A percentile compares a stretch with the other conserved stretches of the same genome.
Evolutionary conservation across 2,888 invertebrate species (phyloP).

Genomic region (Sepiola atlantica): DNA sequence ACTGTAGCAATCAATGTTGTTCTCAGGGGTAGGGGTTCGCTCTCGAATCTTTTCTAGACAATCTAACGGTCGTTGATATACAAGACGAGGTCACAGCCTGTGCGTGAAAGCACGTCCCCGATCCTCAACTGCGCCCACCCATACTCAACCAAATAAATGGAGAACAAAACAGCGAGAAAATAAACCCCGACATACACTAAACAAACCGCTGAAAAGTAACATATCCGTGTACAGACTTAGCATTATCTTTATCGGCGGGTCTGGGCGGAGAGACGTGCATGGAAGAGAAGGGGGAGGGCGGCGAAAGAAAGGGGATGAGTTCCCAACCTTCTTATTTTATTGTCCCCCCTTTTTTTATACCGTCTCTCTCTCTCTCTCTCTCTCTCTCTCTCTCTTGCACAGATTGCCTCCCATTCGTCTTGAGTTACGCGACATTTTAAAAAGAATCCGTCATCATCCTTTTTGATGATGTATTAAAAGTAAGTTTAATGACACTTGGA

Average conservation of each 20-base stretch:
- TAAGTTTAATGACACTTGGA: not conserved
- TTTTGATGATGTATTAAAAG: constrained; percentile 21
- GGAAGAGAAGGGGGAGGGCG: too few species aligned
- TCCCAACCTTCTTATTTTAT: not conserved
- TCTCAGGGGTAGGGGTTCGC: not conserved
- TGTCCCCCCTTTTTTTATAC: too few species aligned
- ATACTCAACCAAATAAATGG: not conserved
- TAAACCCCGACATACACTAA: not conserved
- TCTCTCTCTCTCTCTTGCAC: not conserved
- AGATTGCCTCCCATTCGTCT: not conserved
- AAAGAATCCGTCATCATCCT: not conserved
- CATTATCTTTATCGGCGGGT: not conserved
- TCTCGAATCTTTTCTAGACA: not conserved
- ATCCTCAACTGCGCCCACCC: not conserved
- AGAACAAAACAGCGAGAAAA: not conserved
- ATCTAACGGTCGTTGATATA: not conserved
- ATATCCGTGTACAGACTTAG: not conserved
- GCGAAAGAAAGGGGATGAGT: not conserved
- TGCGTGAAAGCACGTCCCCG: not conserved
- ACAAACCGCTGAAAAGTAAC: not conserved
- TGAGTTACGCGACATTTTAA: constrained; percentile 1
- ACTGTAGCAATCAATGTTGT: not conserved
- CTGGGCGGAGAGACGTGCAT: not conserved
- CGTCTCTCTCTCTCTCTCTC: not conserved
- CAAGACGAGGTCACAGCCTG: not conserved